phyloP scores from a whole-genome alignment of 1,140 invertebrate species.

The Brachionus rotundiformis region DNA sequence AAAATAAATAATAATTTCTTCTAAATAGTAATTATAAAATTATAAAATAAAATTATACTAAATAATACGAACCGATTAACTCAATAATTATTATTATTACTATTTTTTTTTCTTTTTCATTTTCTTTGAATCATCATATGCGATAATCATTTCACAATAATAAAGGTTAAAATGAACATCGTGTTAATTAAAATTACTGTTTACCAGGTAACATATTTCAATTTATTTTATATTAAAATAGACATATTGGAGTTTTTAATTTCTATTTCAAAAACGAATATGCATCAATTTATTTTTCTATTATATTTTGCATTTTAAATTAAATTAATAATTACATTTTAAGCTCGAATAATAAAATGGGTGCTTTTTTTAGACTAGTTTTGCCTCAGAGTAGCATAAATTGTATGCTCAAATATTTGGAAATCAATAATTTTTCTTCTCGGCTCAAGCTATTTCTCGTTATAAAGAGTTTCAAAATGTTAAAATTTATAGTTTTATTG shows the following conservation, averaged over 20 bases:
- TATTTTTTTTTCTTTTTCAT: neutral
- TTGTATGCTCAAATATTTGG: neutral
- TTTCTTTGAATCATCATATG: neutral
- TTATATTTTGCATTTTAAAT: neutral
- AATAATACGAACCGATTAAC: neutral
- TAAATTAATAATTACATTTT: conserved; percentile 2
- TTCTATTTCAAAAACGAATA: conserved; percentile 12
- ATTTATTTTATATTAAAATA: neutral
- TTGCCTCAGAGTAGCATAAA: neutral
- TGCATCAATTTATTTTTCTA: conserved; percentile 12
- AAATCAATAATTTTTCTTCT: conserved; percentile 22
- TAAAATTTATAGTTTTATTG: conserved; percentile 22
- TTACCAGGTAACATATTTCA: conserved; percentile 14
- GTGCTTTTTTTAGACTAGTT: conserved; percentile 1
- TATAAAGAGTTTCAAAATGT: neutral
- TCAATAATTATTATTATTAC: neutral
- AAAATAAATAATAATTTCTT: conserved; percentile 18
- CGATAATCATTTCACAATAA: neutral
- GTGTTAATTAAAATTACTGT: neutral
- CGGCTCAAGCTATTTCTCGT: neutral
- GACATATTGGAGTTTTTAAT: conserved; percentile 19
- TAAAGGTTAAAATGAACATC: neutral
- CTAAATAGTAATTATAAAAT: neutral
- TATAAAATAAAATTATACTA: neutral
- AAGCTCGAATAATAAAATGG: neutral